Percentiles rank a stretch among this genome's conserved stretches.
These are phyloP conservation scores for Gymnoscelis rufifasciata DNA, from an alignment of 2,888 invertebrate genomes.

Conservation along the genomic window DNA sequence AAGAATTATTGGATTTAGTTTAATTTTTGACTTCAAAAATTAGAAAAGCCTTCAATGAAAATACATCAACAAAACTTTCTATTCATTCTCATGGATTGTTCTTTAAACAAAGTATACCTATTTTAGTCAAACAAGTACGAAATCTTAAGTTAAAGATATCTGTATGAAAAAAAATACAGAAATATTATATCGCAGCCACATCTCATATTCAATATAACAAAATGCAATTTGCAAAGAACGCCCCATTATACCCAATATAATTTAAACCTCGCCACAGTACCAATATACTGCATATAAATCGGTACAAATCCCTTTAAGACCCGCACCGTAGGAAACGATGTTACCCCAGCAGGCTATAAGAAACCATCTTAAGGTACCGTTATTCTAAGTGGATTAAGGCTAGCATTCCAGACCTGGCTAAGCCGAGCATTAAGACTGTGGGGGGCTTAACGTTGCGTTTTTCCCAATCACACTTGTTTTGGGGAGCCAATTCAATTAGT, in stretches of 20 bases:
- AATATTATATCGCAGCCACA: no score
- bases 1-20: no score
- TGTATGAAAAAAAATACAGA: background rate
- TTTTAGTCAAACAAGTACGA: no score
- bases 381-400: constrained; percentile 76
- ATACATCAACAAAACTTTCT: no score
- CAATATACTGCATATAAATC: constrained; percentile 46
- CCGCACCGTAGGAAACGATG: constrained; percentile 56
- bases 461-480: constrained; percentile 35
- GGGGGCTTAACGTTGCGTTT: constrained; percentile 61
- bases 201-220: background rate
- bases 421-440: constrained; percentile 64
- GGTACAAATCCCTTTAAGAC: constrained; percentile 43
- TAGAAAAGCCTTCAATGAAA: no score
- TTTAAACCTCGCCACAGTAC: constrained; percentile 16
- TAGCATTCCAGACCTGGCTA: constrained; percentile 73
- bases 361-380: constrained; percentile 58
- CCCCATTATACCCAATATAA: constrained; percentile 2
- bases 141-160: no score
- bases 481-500: constrained; percentile 19
- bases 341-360: constrained; percentile 48
- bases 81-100: no score
- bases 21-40: no score
- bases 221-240: background rate
- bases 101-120: no score